Conservation (phyloP, 2,888 invertebrate species). For the Acrobasis repandana region DNA sequence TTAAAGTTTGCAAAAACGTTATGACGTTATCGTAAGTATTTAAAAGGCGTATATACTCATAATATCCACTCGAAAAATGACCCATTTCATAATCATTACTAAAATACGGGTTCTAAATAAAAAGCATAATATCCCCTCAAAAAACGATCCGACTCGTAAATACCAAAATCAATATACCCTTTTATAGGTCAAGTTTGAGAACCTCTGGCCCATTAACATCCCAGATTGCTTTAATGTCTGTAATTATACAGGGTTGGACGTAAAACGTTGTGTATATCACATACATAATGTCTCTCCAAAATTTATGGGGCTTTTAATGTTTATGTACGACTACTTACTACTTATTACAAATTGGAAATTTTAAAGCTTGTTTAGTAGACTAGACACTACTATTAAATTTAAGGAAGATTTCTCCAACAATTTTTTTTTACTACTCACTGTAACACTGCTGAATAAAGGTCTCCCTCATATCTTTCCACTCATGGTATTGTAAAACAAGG, state of each 20-base stretch:
- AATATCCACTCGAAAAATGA: too few species aligned
- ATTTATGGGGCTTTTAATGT: constrained; percentile 6
- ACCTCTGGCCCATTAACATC: constrained; percentile 24
- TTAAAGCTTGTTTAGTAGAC: neutral
- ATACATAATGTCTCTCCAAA: constrained; percentile 11
- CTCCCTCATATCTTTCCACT: too few species aligned
- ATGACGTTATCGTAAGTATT: too few species aligned
- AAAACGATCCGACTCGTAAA: neutral
- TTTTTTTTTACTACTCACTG: too few species aligned
- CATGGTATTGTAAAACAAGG: too few species aligned
- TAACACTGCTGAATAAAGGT: too few species aligned
- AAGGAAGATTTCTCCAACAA: too few species aligned
- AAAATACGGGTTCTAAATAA: neutral
- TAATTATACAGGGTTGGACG: constrained; percentile 28
- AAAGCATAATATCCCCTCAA: neutral
- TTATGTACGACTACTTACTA: neutral
- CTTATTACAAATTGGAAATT: too few species aligned
- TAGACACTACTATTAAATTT: too few species aligned
- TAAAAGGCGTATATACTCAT: too few species aligned
- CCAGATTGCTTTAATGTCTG: constrained; percentile 34
- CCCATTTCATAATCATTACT: too few species aligned
- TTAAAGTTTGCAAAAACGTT: too few species aligned
- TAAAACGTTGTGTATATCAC: constrained; percentile 19
- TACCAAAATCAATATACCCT: neutral
- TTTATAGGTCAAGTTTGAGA: constrained; percentile 12